phyloP scores from a whole-genome alignment of 2,888 invertebrate species.

The Mythimna loreyi region DNA sequence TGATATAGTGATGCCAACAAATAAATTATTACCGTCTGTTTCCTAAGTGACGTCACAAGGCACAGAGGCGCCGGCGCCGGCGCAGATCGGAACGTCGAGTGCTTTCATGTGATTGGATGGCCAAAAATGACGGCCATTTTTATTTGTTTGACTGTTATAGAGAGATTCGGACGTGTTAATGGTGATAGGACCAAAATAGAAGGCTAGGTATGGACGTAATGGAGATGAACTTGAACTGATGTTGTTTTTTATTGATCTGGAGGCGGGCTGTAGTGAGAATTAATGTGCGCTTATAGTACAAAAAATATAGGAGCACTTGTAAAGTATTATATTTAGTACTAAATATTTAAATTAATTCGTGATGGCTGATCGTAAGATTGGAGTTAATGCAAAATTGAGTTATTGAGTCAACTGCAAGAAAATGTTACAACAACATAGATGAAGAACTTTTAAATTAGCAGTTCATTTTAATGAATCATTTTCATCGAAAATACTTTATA shows the following conservation, averaged over 20 bases:
- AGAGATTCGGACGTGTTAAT: slow-evolving; percentile 47
- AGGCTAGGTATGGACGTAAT: slow-evolving; percentile 16
- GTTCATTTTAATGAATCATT: no score
- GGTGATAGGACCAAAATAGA: slow-evolving; percentile 5
- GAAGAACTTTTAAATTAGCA: no score
- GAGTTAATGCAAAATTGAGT: not conserved
- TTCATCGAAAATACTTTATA: no score
- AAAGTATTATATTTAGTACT: no score
- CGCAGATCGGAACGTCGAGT: slow-evolving; percentile 70
- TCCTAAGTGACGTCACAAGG: slow-evolving; percentile 59
- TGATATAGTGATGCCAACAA: slow-evolving; percentile 49
- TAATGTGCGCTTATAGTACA: not conserved
- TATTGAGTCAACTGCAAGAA: not conserved
- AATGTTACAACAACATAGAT: not conserved
- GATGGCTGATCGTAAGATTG: no score
- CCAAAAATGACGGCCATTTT: slow-evolving; percentile 56
- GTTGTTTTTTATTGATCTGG: slow-evolving; percentile 19
- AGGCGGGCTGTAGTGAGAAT: not conserved
- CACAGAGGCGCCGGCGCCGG: slow-evolving; percentile 73
- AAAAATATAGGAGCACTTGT: not conserved
- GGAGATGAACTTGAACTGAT: slow-evolving; percentile 26
- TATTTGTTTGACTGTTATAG: slow-evolving; percentile 36
- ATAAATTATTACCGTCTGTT: slow-evolving; percentile 59
- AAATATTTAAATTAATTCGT: no score
- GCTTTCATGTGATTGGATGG: slow-evolving; percentile 63